Percentiles rank a stretch among this genome's conserved stretches.
Conservation (phyloP, 2,113 vertebrate species). For the Actenoides lindsayi region DNA sequence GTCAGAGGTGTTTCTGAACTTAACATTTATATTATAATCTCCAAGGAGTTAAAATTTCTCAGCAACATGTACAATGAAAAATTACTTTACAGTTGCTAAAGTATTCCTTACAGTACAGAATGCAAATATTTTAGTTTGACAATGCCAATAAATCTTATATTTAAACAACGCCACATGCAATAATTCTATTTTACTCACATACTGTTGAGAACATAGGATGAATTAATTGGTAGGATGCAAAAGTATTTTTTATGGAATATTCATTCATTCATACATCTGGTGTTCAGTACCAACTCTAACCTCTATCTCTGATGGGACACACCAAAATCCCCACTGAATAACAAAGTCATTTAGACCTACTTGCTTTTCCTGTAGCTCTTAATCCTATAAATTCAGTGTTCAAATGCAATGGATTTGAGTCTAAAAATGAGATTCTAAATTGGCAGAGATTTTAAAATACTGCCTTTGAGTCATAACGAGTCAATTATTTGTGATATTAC, state of each 20-base stretch:
- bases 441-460: background rate
- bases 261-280: fast-evolving
- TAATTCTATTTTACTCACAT: background rate
- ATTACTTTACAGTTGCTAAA: background rate
- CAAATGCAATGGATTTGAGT: background rate
- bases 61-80: background rate
- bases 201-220: fast-evolving
- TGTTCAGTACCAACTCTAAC: background rate
- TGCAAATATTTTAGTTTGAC: background rate
- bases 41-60: background rate
- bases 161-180: background rate
- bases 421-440: background rate
- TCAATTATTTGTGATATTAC: background rate
- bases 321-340: background rate
- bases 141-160: background rate
- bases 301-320: background rate
- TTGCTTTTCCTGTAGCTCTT: background rate
- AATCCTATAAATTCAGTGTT: background rate
- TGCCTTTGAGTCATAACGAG: background rate
- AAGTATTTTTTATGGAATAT: background rate
- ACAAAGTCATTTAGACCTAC: background rate
- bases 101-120: background rate
- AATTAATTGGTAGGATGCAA: background rate
- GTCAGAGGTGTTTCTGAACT: background rate
- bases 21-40: background rate